Evolutionary conservation across 2,797 vertebrate genomes (phyloP), one percentile per base, ranked within the genome.

Genomic region (Crenichthys baileyi): DNA sequence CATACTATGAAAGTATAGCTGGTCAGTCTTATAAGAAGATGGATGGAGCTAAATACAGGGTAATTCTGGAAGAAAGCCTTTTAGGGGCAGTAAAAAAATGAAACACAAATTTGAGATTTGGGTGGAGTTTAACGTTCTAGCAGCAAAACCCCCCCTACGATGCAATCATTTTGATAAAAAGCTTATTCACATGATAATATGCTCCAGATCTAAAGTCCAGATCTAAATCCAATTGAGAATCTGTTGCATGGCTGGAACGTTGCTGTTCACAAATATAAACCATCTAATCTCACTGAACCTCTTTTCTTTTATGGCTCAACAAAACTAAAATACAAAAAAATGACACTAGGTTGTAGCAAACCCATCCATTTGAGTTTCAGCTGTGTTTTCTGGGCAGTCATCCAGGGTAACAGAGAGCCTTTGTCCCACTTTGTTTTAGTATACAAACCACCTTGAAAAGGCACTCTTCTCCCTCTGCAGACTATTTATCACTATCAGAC

Each of bases 381-480:
- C 91, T 90, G 84, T 90, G 83, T 90, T 92, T 91, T 93, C 89
- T 88, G 92, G 94, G 92, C 91, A 80, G 24, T 82, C 76, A 72
- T 94, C 92, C 93, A 94, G 89, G 79, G 86, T 89, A 89, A 90
- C 76, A 63, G 77, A 82, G 89, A 95, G 92, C 93, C 86, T 70
- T 24, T 88, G 90, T 90, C 89, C 91, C 81, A 75, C 29, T n/a
- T 90, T 87, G 79, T 91, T 94, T 94, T 92, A 86, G 89, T 94
- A 95, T 93, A 94, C 94, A 92, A 95, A 94, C 91, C 93, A 94
- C 94, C 94, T 95, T 95, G 91, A 96, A 96, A 95, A 85, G 91
- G 89, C 90, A 78, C 85, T 89, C 79, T 89, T 80, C 84, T 85
- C 84, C 85, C 82, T 85, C 83, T 8, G 75, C 79, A 73, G 84